Conservation (phyloP, 1,140 invertebrate species). For the Danaus plexippus region DNA sequence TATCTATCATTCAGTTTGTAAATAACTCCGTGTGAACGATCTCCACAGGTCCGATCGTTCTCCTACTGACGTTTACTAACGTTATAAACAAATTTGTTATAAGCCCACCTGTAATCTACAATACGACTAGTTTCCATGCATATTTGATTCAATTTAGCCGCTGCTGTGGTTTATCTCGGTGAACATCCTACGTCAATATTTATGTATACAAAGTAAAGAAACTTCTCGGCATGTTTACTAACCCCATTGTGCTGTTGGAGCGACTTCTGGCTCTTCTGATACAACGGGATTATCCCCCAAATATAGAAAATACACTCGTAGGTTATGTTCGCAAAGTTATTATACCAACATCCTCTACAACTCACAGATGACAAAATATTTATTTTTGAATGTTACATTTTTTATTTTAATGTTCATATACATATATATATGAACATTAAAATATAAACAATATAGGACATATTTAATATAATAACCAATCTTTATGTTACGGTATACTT, state of each 20-base stretch:
- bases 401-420: too few species aligned
- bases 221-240: constrained; percentile 32
- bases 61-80: constrained; percentile 34
- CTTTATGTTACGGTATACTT: too few species aligned
- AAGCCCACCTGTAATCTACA: constrained; percentile 39
- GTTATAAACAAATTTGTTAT: constrained; percentile 53
- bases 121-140: constrained; percentile 33
- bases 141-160: constrained; percentile 39
- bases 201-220: constrained; percentile 35
- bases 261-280: constrained; percentile 22
- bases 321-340: too few species aligned
- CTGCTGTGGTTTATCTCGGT: constrained; percentile 47
- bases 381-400: too few species aligned
- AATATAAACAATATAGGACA: too few species aligned
- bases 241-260: constrained; percentile 22
- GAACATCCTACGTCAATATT: constrained; percentile 57
- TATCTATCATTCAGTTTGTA: constrained; percentile 48
- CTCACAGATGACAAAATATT: too few species aligned
- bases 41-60: constrained; percentile 22
- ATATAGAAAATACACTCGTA: too few species aligned
- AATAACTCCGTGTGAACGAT: constrained; percentile 13
- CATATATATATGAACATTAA: too few species aligned
- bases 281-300: constrained; percentile 14
- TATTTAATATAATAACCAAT: too few species aligned
- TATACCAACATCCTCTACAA: too few species aligned